phyloP scores from a whole-genome alignment of 2,797 vertebrate genomes.

The Eulemur coronatus region DNA sequence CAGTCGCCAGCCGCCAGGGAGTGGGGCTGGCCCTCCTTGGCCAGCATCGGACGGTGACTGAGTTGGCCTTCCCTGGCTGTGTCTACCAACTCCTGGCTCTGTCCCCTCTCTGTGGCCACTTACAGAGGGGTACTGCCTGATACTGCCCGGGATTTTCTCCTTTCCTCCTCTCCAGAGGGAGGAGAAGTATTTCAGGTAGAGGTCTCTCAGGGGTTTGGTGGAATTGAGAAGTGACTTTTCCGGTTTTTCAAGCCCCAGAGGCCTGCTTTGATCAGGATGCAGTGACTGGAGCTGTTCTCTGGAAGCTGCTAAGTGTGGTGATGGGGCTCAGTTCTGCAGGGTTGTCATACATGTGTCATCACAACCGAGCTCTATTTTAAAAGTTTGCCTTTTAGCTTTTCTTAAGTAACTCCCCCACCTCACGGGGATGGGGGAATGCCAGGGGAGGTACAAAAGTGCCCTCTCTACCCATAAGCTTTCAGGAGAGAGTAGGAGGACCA shows the following conservation, averaged over 20 bases:
- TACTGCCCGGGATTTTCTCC: neutral
- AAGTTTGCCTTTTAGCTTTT: neutral
- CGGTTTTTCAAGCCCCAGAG: constrained; percentile 63
- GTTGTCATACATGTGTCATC: accelerated
- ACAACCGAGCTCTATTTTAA: accelerated
- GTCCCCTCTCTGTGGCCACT: neutral
- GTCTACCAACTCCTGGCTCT: neutral
- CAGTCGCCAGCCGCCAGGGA: neutral
- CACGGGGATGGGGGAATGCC: accelerated
- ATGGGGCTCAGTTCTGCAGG: neutral
- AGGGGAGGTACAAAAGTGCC: neutral
- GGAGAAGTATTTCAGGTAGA: neutral
- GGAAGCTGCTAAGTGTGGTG: neutral
- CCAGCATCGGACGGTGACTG: neutral
- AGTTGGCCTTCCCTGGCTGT: neutral
- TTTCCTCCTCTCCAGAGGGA: neutral
- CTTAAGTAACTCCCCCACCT: neutral
- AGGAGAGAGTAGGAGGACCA: neutral
- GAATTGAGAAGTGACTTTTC: constrained; percentile 69
- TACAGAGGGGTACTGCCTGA: no score
- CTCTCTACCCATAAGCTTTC: no score
- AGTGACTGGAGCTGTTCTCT: constrained; percentile 24
- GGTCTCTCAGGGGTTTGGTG: neutral
- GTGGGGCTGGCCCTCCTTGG: no score
- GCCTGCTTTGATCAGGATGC: constrained; percentile 41